Base-by-base conservation (phyloP, 1,140 invertebrate genomes). In the Belonocnema kinseyi region DNA sequence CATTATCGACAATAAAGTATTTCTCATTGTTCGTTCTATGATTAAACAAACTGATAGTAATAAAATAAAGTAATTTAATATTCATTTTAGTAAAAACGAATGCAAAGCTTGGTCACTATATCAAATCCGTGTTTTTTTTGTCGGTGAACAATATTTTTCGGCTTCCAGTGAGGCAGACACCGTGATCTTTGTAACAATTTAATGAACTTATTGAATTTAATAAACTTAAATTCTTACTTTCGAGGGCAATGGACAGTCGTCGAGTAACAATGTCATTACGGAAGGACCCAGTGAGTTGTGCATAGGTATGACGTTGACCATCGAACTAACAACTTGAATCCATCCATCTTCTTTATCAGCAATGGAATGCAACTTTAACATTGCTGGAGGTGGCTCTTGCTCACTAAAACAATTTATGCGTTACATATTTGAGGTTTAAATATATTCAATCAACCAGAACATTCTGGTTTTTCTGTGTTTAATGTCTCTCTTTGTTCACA, bases 261-360 rank as follows among this genome's bases (percentile, higher is more conserved):
- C 97, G 50, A 99, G 91, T 16, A 99, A 90, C 72, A 98, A 92
- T 6, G 96, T 97, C 81, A 98, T 98, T 66, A 98, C 96, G 52
- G 97, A 97, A 52, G 97, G 96, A 33, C 97, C 97, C 51, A 98
- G 92, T 13, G 97, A 96, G 92, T 98, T 95, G 76, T 95, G 93
- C 85, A 97, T 93, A 3, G 97, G 97, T 79, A 98, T 97, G 19
- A 96, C 94, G 83, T 96, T 94, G 50, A 98, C 95, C 92, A 98
- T 95, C 5, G 97, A 97, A 79, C 94, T 94, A 1, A 98, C 95
- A 71, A 99, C 95, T 90, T 96, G 94, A 73, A 98, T 94, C 97
- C 97, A 99, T 1, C 97, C 97, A 79, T 95, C 94, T 88, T 98
- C 97, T 85, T 95, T 95, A 82, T 98, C 97, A 14, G 97, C 97